Evolutionary conservation across 2,888 invertebrate species (phyloP), one percentile per base, ranked within the genome.

Genomic region (Watsonalla binaria): DNA sequence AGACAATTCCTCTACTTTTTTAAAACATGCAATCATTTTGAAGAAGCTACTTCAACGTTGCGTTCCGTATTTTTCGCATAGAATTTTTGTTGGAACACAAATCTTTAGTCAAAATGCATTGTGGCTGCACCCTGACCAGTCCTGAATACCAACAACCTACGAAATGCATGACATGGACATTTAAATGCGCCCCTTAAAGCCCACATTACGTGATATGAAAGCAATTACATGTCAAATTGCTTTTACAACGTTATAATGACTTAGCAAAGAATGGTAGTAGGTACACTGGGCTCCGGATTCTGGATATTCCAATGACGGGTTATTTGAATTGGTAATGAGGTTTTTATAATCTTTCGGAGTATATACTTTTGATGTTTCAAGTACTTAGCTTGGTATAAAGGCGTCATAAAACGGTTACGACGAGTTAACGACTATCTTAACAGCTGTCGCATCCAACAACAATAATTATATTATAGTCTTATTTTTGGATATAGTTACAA

Each of bases 141-240:
- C 52, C 58, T 63, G 76, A 72, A 82, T 82, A 78, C 76, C 75
- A 82, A 82, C 70, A 65, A 78, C 59, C 62, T 66, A 62, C 65
- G 68, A 70, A 72, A 68, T 66, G 59, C 66, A 62, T 71, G 70
- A 63, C 65, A 64, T 62, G 62, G 64, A 67, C 71, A 68, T 74
- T 75, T 62, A 65, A 69, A 69, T 69, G 68, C 70, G 61, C 49
- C 60, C 60, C 63, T 59, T 60, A 54, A 62, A 56, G 55, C 54
- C 57, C 60, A 50, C 49, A 71, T 72, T 72, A 70, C 68, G 66
- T 65, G 54, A 64, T 54, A 53, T 55, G 33, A 59, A 51, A 55
- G 58, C 48, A 51, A 65, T 61, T 55, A 51, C 61, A 58, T 61
- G 55, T 56, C 34, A 52, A 52, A 57, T 45, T 65, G 47, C 14